Evolutionary conservation across 1,140 invertebrate species (phyloP).

Genomic region (Neodiprion lecontei): DNA sequence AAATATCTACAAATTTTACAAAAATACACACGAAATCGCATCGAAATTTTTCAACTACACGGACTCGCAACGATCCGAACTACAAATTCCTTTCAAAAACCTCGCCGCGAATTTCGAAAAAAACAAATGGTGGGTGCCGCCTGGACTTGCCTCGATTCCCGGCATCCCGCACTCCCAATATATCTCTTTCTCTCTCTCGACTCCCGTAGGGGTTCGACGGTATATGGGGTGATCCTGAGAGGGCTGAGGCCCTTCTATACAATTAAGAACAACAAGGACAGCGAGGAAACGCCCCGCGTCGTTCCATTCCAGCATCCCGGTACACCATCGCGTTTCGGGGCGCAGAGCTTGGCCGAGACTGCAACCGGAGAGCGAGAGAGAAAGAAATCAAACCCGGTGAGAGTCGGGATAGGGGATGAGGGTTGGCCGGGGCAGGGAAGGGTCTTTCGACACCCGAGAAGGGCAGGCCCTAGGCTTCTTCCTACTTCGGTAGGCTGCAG

Average conservation of each 20-base stretch:
- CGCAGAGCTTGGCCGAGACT: background rate
- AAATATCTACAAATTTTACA: no score
- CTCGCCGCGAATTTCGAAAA: no score
- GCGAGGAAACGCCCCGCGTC: slow-evolving; percentile 48
- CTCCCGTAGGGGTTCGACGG: background rate
- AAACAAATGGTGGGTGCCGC: no score
- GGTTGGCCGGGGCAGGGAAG: slow-evolving; percentile 38
- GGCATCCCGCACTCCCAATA: background rate
- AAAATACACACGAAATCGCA: no score
- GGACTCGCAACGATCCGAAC: no score
- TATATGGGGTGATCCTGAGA: background rate
- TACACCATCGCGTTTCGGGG: slow-evolving; percentile 22
- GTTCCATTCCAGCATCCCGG: slow-evolving; percentile 45
- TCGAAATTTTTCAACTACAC: no score
- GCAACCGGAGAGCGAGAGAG: background rate
- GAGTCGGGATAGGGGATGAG: background rate
- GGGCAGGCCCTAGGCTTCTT: slow-evolving; percentile 40
- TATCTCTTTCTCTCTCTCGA: background rate
- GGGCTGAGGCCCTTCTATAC: slow-evolving; percentile 28
- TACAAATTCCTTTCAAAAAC: no score
- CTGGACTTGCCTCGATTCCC: background rate
- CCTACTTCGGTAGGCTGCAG: slow-evolving; percentile 14
- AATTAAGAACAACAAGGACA: slow-evolving; percentile 40
- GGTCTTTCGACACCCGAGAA: slow-evolving; percentile 41
- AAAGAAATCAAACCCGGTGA: background rate